Conservation (phyloP, 2,888 invertebrate species). For the Tanytarsus gracilentus region DNA sequence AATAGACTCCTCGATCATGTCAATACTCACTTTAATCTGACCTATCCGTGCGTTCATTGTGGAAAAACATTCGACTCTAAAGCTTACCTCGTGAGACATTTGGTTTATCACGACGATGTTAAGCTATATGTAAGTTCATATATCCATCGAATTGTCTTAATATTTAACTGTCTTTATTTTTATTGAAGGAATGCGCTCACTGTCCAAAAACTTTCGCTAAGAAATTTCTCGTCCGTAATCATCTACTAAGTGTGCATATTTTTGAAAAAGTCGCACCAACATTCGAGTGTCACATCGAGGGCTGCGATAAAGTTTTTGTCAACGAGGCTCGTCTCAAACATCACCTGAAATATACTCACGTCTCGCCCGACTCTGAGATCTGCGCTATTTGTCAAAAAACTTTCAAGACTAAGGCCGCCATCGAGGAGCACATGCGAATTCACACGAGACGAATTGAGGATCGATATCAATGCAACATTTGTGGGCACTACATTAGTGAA, state of each 20-base stretch:
- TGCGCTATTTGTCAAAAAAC: conserved; percentile 22
- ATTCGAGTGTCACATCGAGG: not conserved
- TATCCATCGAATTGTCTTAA: not conserved
- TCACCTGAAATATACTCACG: conserved; percentile 21
- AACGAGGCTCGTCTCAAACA: not conserved
- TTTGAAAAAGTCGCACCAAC: conserved; percentile 3
- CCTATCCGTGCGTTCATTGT: not conserved
- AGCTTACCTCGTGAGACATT: not conserved
- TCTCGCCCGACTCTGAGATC: not conserved
- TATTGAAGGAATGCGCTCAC: conserved; percentile 35
- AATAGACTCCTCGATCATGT: not conserved
- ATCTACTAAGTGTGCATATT: conserved; percentile 34
- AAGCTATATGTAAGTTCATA: not conserved
- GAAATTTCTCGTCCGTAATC: conserved; percentile 40
- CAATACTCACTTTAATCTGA: not conserved
- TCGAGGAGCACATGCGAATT: conserved; percentile 21
- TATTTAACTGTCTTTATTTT: not conserved
- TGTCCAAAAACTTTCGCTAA: conserved; percentile 40
- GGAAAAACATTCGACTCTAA: not conserved
- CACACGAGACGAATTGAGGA: conserved; percentile 8
- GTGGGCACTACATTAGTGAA: conserved; percentile 17
- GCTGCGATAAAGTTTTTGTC: conserved; percentile 9
- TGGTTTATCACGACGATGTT: not conserved
- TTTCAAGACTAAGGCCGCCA: conserved; percentile 11
- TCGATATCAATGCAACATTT: conserved; percentile 14